Evolutionary conservation across 2,888 invertebrate genomes (phyloP), one percentile per base, ranked within the genome.

Genomic region (Anthrax anthrax): DNA sequence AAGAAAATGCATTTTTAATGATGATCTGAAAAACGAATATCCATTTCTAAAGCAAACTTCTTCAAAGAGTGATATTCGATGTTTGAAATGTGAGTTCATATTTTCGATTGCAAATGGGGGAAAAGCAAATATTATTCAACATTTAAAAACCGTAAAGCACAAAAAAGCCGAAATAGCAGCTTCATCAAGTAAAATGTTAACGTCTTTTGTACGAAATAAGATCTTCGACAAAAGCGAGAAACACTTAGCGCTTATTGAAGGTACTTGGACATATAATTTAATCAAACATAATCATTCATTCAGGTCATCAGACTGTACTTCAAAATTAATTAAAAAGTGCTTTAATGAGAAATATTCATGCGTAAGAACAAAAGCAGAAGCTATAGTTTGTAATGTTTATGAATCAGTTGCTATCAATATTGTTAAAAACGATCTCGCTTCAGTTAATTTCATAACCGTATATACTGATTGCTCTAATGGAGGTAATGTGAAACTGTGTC

Each of bases 401-500:
- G 18, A 29, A 40, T 46, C 43, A 23, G 19, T 37, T 17, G 43
- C 46, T 18, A 43, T 49, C 23, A 16, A 36, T 39, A 23, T 23
- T 40, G 41, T 38, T 18, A 18, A 18, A 19, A 18, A 18, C 5
- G 38, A 38, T 38, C 13, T 38, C 4, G 18, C 16, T 18, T 18
- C 18, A 10, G 18, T 38, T 13, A 38, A 19, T 38, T 38, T 38
- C 8, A 2, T 48, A 4, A 47, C 50, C 18, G 39, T 48, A 23
- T 51, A 47, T 44, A 44, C 46, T 27, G 49, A 49, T 18, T 51
- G 46, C 43, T 51, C 48, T 14, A 48, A 50, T 39, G 45, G 48
- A 39, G 48, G 49, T 32, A 43, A 38, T 4, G 32, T 46, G 14
- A 51, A 52, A 44, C 42, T 52, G 6, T 52, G 44, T 36, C 50